Conservation (phyloP, 2,113 vertebrate genomes). For the Macrotis lagotis region DNA sequence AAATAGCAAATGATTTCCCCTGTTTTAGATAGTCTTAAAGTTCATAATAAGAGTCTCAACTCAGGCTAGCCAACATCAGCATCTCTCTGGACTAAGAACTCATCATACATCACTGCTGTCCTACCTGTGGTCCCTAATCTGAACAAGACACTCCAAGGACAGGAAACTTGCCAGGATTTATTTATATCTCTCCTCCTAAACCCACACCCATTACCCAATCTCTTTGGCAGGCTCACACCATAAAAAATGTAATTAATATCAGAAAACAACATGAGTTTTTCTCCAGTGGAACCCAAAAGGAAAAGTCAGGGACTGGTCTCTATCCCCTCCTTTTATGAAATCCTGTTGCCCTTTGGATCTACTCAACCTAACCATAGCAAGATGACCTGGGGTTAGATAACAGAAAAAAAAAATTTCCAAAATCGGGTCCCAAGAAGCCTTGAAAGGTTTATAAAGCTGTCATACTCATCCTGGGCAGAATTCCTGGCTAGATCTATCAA, state of each 20-base stretch:
- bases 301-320: slow-evolving; percentile 16
- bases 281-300: neutral
- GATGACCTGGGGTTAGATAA: neutral
- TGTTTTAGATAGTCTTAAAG: neutral
- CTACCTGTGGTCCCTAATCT: neutral
- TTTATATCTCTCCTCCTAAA: slow-evolving; percentile 28
- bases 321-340: neutral
- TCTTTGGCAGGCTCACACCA: neutral
- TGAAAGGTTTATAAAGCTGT: neutral
- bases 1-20: neutral
- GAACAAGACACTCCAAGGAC: slow-evolving; percentile 6
- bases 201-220: neutral
- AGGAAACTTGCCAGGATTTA: slow-evolving; percentile 20
- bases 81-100: neutral
- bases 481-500: neutral
- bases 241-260: neutral
- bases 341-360: neutral
- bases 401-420: slow-evolving; percentile 9
- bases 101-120: neutral
- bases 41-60: neutral
- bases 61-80: neutral
- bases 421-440: neutral
- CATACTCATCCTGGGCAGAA: slow-evolving; percentile 5
- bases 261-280: neutral
- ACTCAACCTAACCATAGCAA: neutral